Evolutionary conservation across 2,113 vertebrate species (phyloP), one percentile per base, ranked within the genome.

Genomic region (Rhadina sibilatrix): DNA sequence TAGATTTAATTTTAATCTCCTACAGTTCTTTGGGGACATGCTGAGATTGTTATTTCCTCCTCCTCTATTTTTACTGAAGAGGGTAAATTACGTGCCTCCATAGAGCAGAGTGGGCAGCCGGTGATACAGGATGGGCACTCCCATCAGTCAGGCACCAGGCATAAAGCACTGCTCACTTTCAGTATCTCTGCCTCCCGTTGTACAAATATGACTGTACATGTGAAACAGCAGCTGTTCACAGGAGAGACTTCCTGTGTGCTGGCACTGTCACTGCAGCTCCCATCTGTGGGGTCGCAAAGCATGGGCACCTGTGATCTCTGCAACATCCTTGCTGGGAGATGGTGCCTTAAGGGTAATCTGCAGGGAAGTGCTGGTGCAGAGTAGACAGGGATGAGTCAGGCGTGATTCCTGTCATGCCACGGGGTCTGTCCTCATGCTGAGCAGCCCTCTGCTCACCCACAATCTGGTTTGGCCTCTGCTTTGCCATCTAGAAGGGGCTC

Each of bases 1-100:
- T 90, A 87, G 68, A 64, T 92, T 93, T 94, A 70, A 92, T 96
- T 90, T 94, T 75, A 33, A 40, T 81, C 76, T 92, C 60, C 52
- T 83, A 5, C 42, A 46, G 60, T 71, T 92, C 61, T 87, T 20
- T 60, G 56, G 80, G 60, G 76, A 59, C 24, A 3, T 35, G 77
- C 77, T 68, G 86, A 89, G 83, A 64, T 81, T 92, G 87, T 92
- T 49, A 65, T 78, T 77, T 85, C 88, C 95, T 92, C 54, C 68
- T 93, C 47, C 74, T 56, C 68, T 93, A 1, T 86, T 92, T 83
- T 70, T 92, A 81, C 64, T 28, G 42, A 83, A 77, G 71, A 83
- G 65, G 49, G 64, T 83, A 70, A 65, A 86, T 38, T 11, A 35
- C 50, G 27, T 83, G 35, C 47, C 42, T 88, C 52, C 35, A 5